Conservation (phyloP, 1,140 invertebrate genomes). For the Drosophila ohnishii region DNA sequence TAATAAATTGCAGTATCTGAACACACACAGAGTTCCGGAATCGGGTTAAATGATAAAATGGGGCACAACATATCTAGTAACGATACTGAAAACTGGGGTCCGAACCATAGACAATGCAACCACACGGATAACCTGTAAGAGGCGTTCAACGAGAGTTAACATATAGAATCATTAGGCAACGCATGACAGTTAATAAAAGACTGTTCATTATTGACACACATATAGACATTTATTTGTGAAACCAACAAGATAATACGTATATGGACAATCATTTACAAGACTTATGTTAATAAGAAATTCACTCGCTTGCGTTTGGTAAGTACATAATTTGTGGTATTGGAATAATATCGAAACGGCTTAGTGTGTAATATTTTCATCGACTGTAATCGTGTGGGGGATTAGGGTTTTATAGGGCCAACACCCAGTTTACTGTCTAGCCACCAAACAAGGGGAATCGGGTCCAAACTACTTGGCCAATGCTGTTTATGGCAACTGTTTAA, state of each 20-base stretch:
- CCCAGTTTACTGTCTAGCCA: constrained; percentile 56
- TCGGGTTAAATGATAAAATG: constrained; percentile 40
- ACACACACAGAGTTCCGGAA: constrained; percentile 36
- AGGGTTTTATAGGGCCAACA: constrained; percentile 37
- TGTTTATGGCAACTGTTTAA: constrained; percentile 75
- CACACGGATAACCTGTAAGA: constrained; percentile 80
- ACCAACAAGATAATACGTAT: constrained; percentile 27
- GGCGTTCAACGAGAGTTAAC: constrained; percentile 64
- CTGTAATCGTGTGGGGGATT: constrained; percentile 12
- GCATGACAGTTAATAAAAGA: constrained; percentile 43
- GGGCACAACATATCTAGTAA: constrained; percentile 63
- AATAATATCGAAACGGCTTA: constrained; percentile 70
- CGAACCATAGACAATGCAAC: constrained; percentile 81
- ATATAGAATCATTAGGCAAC: constrained; percentile 39
- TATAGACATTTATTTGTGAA: constrained; percentile 54
- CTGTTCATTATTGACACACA: constrained; percentile 24
- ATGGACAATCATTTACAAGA: constrained; percentile 19
- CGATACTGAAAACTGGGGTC: constrained; percentile 77
- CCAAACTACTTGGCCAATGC: constrained; percentile 82
- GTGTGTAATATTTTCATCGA: constrained; percentile 26
- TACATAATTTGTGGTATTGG: constrained; percentile 12
- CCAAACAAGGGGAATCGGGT: constrained; percentile 75
- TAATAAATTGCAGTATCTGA: constrained; percentile 28
- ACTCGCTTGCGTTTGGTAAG: constrained; percentile 27
- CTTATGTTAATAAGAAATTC: constrained; percentile 40